phyloP scores from a whole-genome alignment of 37 sponge, comb jelly and placozoan species.

The Eunapius fragilis region DNA sequence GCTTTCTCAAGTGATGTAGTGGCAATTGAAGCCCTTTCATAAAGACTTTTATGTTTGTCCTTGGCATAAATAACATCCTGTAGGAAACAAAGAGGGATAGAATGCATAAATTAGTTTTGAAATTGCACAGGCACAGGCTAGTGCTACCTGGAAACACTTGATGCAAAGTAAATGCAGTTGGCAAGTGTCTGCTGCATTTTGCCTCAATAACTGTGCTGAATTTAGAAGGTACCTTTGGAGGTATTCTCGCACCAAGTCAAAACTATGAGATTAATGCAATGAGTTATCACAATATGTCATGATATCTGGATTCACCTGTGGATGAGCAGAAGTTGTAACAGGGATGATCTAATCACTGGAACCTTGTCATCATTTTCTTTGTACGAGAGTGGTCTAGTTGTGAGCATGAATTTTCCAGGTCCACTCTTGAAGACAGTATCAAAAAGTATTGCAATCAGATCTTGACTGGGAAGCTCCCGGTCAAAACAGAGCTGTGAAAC shows the following conservation, averaged over 20 bases:
- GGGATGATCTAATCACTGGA: constrained; percentile 60
- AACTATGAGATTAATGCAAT: neutral
- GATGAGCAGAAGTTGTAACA: constrained; percentile 61
- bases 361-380: constrained; percentile 31
- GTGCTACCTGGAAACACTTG: constrained; percentile 63
- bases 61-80: neutral
- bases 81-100: neutral
- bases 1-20: neutral
- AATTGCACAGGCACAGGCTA: neutral
- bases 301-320: constrained; percentile 36
- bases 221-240: constrained; percentile 35
- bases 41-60: neutral
- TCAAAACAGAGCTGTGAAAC: constrained; percentile 70
- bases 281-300: neutral
- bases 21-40: neutral
- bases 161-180: constrained; percentile 29
- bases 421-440: constrained; percentile 45
- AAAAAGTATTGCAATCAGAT: constrained; percentile 45
- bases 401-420: neutral
- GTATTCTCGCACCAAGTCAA: constrained; percentile 24
- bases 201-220: neutral
- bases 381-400: constrained; percentile 50
- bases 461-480: constrained; percentile 40
- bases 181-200: neutral
- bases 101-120: neutral